Evolutionary conservation across 2,888 invertebrate species (phyloP), one percentile per base, ranked within the genome.

Genomic region (Spialia ferax): DNA sequence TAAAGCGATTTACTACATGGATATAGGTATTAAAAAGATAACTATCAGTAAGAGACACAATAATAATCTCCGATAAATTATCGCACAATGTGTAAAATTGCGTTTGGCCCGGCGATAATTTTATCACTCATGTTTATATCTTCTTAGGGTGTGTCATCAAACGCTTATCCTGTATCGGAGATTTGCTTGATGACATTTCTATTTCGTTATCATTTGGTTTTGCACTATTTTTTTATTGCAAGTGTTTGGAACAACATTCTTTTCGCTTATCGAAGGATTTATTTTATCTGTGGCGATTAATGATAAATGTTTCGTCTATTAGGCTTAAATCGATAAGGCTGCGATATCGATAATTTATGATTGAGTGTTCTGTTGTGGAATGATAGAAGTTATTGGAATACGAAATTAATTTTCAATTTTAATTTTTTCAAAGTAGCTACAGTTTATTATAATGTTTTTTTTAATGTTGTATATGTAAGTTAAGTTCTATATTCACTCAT

Each of bases 51-150:
- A n/a, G 20, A 50, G 32, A 61, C 22, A 42, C 6, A 0, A n/a
- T 42, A 20, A n/a, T 26, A 26, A 61, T 61, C 32, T 50, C n/a
- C 22, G 35, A 52, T 52, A 23, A 38, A 38, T 23, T 48, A 20
- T 32, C n/a, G 6, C 8, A n/a, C n/a, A n/a, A 11, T 10, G 20
- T 50, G 15, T 61, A 50, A 15, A 3, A 52, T 42, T 42, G 23
- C 2, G 38, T 22, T 23, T 15, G 42, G 15, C 32, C 13, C 8
- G 15, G 6, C 23, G 15, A 38, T 4, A n/a, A 18, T 62, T 62
- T 62, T 62, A 62, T 62, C 52, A 22, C 11, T 38, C n/a, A n/a
- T 62, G 10, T 32, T 23, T 23, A 23, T 62, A 11, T 23, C 38
- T 7, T 13, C 8, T 22, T 62, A 13, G 13, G n/a, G 50, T 1